A percentile compares a stretch with the other conserved stretches of the same genome.
These are phyloP conservation scores for Syngnathus scovelli DNA, from an alignment of 2,113 vertebrate genomes.

Conservation along the genomic window DNA sequence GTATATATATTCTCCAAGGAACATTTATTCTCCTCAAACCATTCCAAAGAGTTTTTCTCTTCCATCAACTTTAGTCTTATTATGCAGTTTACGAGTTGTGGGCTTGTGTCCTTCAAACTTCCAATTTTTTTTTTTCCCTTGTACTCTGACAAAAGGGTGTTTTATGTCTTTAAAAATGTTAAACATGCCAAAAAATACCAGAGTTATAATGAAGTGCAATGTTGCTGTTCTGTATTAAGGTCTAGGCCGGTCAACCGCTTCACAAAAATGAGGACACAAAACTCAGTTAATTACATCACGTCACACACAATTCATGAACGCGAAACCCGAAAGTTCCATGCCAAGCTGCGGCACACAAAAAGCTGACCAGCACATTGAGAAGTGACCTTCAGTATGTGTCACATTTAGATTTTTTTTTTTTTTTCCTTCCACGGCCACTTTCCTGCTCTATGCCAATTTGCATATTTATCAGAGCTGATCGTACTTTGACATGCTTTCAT, in stretches of 20 bases:
- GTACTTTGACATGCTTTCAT: constrained; percentile 74
- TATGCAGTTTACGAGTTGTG: neutral
- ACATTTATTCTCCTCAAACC: neutral
- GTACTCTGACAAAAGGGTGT: neutral
- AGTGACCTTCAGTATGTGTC: constrained; percentile 81
- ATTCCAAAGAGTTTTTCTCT: constrained; percentile 16
- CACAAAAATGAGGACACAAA: constrained; percentile 53
- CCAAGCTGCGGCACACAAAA: constrained; percentile 58
- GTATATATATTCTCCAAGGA: neutral
- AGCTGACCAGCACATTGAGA: constrained; percentile 74
- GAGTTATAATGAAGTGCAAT: constrained; percentile 12
- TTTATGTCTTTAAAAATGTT: neutral
- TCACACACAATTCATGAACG: constrained; percentile 67
- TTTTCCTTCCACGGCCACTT: constrained; percentile 73
- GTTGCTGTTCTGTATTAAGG: constrained; percentile 26
- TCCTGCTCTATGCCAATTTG: constrained; percentile 77
- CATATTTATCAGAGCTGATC: constrained; percentile 91
- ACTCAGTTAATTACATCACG: constrained; percentile 66
- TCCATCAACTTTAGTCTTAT: constrained; percentile 13
- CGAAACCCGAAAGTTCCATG: constrained; percentile 54
- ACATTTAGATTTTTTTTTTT: constrained; percentile 72
- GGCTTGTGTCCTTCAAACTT: neutral
- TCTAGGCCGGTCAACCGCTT: constrained; percentile 40
- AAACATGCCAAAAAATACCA: no score
- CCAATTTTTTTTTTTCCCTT: neutral